Evolutionary conservation across 2,113 vertebrate species (phyloP).

Genomic region (Hystrix cristata): DNA sequence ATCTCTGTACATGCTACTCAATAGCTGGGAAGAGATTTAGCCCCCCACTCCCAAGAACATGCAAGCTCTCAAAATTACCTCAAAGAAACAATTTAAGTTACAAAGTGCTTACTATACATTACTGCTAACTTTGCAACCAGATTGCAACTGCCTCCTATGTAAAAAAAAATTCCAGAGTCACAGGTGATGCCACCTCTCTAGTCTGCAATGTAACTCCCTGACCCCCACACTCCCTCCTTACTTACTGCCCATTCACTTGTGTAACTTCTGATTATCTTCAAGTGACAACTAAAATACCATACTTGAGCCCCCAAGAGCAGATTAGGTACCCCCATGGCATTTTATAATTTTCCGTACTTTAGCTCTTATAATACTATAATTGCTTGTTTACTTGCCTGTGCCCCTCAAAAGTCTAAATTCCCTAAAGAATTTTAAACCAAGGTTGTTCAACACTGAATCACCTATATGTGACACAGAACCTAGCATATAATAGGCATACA

Average conservation of each 20-base stretch:
- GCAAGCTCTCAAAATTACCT: not conserved
- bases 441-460: conserved; percentile 14
- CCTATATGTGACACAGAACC: not conserved
- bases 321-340: not conserved
- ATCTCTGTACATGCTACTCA: not conserved
- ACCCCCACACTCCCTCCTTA: not conserved
- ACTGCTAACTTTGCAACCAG: not conserved
- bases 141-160: not conserved
- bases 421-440: not conserved
- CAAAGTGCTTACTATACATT: not conserved
- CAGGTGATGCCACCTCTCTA: not conserved
- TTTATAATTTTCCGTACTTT: not conserved
- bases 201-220: not conserved
- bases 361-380: not conserved
- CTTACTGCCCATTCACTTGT: not conserved
- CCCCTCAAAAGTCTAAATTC: conserved; percentile 23
- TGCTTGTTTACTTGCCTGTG: conserved; percentile 12
- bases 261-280: conserved; percentile 41
- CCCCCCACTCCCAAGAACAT: not conserved
- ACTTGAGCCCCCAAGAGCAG: not conserved
- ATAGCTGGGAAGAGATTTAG: not conserved
- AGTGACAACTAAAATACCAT: conserved; percentile 35
- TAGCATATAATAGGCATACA: not conserved
- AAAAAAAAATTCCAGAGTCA: not conserved
- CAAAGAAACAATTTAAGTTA: not conserved